These are phyloP conservation scores for Carettochelys insculpta DNA, from an alignment of 2,113 vertebrate genomes.

Conservation along the genomic window DNA sequence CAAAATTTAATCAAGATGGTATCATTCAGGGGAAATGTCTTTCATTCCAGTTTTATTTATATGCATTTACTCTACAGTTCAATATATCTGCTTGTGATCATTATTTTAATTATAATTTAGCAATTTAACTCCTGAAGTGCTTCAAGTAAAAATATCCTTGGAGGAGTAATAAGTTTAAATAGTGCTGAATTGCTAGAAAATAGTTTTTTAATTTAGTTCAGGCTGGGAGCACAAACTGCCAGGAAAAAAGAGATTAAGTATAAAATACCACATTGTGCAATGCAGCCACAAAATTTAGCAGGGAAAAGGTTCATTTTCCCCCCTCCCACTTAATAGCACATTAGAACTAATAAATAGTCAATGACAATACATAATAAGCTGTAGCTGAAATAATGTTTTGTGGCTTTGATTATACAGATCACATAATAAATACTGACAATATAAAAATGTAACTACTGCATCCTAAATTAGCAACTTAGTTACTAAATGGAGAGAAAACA, in stretches of 20 bases:
- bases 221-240: slow-evolving; percentile 46
- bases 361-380: not conserved
- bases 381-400: not conserved
- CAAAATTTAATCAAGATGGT: slow-evolving; percentile 74
- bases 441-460: slow-evolving; percentile 12
- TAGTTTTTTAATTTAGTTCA: slow-evolving; percentile 76
- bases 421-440: slow-evolving; percentile 1
- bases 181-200: slow-evolving; percentile 70
- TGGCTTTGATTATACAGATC: slow-evolving; percentile 5
- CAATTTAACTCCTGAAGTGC: slow-evolving; percentile 76
- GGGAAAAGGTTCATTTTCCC: not conserved
- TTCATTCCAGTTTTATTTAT: slow-evolving; percentile 76
- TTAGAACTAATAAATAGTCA: not conserved
- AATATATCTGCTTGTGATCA: slow-evolving; percentile 77
- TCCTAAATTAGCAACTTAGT: slow-evolving; percentile 51
- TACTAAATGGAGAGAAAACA: slow-evolving; percentile 58
- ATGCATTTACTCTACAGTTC: slow-evolving; percentile 75
- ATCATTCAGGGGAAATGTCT: slow-evolving; percentile 76
- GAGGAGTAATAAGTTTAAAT: slow-evolving; percentile 76
- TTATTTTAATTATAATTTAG: slow-evolving; percentile 81
- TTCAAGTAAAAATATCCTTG: slow-evolving; percentile 78
- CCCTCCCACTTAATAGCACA: not conserved
- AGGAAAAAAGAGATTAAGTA: slow-evolving; percentile 57
- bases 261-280: slow-evolving; percentile 16
- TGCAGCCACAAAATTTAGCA: slow-evolving; percentile 19